Conservation (phyloP, 2,113 vertebrate genomes). For the Boulengeromyrus knoepffleri region DNA sequence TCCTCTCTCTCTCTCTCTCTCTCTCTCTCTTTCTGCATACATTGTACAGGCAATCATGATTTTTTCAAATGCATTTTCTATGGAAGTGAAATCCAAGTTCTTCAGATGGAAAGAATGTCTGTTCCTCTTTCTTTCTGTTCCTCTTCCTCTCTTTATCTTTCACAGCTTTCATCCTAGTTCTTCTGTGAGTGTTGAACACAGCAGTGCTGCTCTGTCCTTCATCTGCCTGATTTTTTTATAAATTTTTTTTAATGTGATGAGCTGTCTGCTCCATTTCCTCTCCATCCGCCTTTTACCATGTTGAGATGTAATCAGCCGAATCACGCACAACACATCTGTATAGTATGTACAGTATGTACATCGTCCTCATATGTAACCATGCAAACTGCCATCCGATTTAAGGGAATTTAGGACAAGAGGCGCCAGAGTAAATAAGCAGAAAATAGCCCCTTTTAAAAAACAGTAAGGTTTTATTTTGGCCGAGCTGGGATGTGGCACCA, state of each 20-base stretch:
- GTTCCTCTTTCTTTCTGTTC: conserved; percentile 40
- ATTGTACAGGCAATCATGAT: conserved; percentile 31
- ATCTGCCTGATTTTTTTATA: conserved; percentile 7
- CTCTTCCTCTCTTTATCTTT: not conserved
- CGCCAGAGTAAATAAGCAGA: not conserved
- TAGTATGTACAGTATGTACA: not conserved
- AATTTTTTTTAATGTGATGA: conserved; percentile 40
- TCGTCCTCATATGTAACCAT: not conserved
- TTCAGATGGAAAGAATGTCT: conserved; percentile 51
- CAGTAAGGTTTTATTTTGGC: conserved; percentile 40
- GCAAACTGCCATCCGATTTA: not conserved
- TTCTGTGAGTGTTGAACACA: conserved; percentile 43
- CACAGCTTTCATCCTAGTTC: conserved; percentile 5
- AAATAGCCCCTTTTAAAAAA: conserved; percentile 24
- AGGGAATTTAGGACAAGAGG: not conserved
- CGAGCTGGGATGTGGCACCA: conserved; percentile 28
- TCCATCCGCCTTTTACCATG: conserved; percentile 23
- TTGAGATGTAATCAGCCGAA: conserved; percentile 43
- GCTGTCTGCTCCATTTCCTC: not conserved
- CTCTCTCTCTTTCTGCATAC: not conserved
- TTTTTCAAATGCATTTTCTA: conserved; percentile 37
- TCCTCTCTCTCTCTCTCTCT: not conserved
- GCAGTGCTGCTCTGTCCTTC: conserved; percentile 40
- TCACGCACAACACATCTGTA: conserved; percentile 42
- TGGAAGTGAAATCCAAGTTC: conserved; percentile 39